These are phyloP conservation scores for Mobula hypostoma DNA, from an alignment of 2,113 vertebrate genomes.

Conservation along the genomic window DNA sequence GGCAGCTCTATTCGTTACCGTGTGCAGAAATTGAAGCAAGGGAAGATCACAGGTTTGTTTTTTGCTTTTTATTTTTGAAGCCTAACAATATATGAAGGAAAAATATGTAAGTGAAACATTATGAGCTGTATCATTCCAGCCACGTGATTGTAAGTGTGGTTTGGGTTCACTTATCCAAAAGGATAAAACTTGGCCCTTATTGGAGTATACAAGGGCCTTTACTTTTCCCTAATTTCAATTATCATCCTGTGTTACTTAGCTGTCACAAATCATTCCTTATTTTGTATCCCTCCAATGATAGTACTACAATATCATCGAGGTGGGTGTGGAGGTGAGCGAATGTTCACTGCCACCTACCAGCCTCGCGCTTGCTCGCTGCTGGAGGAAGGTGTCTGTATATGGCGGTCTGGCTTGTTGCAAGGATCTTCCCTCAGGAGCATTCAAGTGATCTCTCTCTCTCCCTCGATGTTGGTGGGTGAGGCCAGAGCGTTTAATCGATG, in stretches of 20 bases:
- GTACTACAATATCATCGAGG: too few relatives aligned
- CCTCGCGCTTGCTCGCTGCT: too few relatives aligned
- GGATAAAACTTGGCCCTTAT: not conserved
- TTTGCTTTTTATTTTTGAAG: not conserved
- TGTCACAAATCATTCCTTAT: not conserved
- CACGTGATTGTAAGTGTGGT: not conserved
- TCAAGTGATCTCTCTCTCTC: too few relatives aligned
- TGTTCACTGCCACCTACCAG: too few relatives aligned
- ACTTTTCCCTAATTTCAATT: not conserved
- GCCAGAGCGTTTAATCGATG: too few relatives aligned
- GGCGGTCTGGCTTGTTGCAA: too few relatives aligned
- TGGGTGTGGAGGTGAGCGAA: too few relatives aligned
- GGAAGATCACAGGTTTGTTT: constrained; percentile 80
- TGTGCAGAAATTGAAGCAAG: constrained; percentile 89
- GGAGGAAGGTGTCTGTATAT: too few relatives aligned
- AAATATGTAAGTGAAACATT: not conserved
- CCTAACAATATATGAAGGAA: not conserved
- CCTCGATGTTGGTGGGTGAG: too few relatives aligned
- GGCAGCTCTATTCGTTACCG: constrained; percentile 79
- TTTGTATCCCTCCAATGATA: not conserved
- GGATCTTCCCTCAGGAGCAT: too few relatives aligned
- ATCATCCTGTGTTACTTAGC: not conserved
- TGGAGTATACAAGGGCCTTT: not conserved
- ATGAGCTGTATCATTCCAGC: not conserved
- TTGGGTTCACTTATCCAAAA: not conserved